Base-by-base conservation (phyloP, 2,888 invertebrate species). In the Lordiphosa fenestrarum region DNA sequence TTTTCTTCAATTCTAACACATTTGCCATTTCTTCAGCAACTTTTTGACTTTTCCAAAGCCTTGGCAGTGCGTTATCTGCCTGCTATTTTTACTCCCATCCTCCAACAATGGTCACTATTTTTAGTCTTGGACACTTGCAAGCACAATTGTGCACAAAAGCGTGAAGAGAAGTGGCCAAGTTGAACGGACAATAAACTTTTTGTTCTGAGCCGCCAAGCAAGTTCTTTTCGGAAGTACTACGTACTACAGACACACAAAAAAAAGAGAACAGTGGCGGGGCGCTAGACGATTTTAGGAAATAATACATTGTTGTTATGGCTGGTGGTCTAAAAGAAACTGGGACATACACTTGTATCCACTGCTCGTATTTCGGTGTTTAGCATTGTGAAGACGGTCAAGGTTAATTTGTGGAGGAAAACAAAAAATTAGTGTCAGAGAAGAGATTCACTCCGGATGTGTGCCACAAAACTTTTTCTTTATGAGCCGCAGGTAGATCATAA, bases 371-470 rank as follows among this genome's bases (percentile, higher is more conserved):
- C 62, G 53, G 62, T 58, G n/a, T 66, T 61, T 67, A 60, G 58
- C 69, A 80, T 80, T 78, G 68, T 71, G 64, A 85, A 74, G 78
- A 73, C 84, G 87, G 87, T 86, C 87, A 85, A 85, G 85, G 85
- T 87, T 78, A 85, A 71, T 85, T 69, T 85, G 64, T 72, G 21
- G 35, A 21, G 21, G 37, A 10, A 30, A 9, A 38, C 15, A 48
- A 21, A 19, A 21, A 64, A 63, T 38, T 53, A 21, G 30, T 41
- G 51, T 15, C 53, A 47, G 42, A 53, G 68, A 69, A 76, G 76
- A 70, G 67, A 72, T 75, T 81, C 63, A 64, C 54, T 72, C 82
- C 85, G 84, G 78, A 78, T 78, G 78, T 85, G 69, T 59, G 83
- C 76, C 72, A 77, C 83, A 82, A 63, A 57, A 61, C 77, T 42